Conservation (phyloP, 2,888 invertebrate genomes). For the Limnephilus lunatus region DNA sequence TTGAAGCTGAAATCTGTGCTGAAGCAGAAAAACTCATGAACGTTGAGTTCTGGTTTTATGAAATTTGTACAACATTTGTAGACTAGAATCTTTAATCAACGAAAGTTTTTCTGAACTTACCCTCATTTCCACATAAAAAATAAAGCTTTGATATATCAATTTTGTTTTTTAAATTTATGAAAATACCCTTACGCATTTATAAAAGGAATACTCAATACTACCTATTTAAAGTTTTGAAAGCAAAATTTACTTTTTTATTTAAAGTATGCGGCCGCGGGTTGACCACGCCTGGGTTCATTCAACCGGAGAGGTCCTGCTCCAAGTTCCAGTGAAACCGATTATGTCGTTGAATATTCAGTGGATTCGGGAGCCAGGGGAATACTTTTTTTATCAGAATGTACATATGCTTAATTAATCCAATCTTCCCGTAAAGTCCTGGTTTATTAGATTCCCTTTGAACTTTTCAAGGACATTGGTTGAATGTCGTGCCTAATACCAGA, state of each 20-base stretch:
- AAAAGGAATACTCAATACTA: background rate
- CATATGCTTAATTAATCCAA: background rate
- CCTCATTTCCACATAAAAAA: too few species aligned
- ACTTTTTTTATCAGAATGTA: background rate
- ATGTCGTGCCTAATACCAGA: background rate
- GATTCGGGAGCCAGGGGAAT: background rate
- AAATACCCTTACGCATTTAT: too few species aligned
- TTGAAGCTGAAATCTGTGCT: too few species aligned
- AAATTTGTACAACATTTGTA: too few species aligned
- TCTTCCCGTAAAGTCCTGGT: background rate
- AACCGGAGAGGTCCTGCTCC: background rate
- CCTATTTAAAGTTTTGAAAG: background rate
- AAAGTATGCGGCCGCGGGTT: background rate
- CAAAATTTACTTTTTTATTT: background rate
- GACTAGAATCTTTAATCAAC: too few species aligned
- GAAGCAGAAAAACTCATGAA: too few species aligned
- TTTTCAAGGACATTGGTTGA: background rate
- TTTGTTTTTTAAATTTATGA: background rate
- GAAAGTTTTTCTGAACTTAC: too few species aligned
- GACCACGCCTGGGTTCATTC: background rate
- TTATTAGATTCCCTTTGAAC: background rate
- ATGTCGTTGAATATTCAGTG: background rate
- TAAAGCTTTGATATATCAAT: background rate
- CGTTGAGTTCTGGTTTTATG: too few species aligned
- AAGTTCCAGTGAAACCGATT: background rate